Conservation (phyloP, 2,888 invertebrate genomes). For the Callyntrura sp. region DNA sequence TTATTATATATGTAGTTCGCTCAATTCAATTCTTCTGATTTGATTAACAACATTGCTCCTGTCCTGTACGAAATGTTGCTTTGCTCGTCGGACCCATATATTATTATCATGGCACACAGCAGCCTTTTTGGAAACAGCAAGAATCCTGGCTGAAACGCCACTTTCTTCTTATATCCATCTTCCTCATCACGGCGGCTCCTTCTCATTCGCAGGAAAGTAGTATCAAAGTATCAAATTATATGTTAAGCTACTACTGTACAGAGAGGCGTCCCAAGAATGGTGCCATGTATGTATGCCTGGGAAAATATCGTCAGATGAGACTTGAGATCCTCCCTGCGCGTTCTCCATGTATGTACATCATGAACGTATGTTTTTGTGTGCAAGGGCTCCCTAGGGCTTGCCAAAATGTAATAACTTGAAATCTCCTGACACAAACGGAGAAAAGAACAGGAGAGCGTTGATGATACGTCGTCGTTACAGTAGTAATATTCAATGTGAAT, state of each 20-base stretch:
- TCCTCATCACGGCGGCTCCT: background rate
- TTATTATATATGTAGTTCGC: slow-evolving; percentile 49
- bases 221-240: background rate
- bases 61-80: slow-evolving; percentile 37
- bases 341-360: background rate
- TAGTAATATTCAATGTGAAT: slow-evolving; percentile 58
- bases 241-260: background rate
- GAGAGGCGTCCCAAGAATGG: slow-evolving; percentile 7
- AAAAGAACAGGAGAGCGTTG: slow-evolving; percentile 26
- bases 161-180: slow-evolving; percentile 5
- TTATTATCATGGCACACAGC: slow-evolving; percentile 28
- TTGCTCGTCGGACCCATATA: slow-evolving; percentile 14
- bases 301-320: background rate
- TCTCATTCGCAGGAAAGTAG: background rate
- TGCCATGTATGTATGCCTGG: background rate
- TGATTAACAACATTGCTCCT: slow-evolving; percentile 69
- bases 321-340: slow-evolving; percentile 31
- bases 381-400: slow-evolving; percentile 73
- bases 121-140: slow-evolving; percentile 5
- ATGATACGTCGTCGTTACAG: slow-evolving; percentile 28
- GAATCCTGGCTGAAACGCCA: slow-evolving; percentile 23
- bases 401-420: slow-evolving; percentile 78
- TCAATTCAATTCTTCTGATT: slow-evolving; percentile 64
- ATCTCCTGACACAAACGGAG: slow-evolving; percentile 68
- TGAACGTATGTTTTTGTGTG: slow-evolving; percentile 56